phyloP scores from a whole-genome alignment of 92 coral and sea anemone species.

The Umimayanthus chanpuru region DNA sequence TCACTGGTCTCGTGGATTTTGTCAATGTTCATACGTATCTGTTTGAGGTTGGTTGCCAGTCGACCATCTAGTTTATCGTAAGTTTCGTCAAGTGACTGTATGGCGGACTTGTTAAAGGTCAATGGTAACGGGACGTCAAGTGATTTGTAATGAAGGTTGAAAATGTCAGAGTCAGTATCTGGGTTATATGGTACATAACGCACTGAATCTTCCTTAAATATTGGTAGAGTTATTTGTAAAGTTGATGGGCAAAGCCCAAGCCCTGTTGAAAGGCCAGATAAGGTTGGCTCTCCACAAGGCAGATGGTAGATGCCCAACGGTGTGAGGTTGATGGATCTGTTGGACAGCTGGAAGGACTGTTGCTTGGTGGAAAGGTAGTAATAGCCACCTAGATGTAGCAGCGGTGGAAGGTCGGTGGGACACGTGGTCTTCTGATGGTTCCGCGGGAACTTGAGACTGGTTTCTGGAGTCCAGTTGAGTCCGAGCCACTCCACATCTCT shows the following conservation, averaged over 20 bases:
- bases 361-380: slow-evolving; percentile 23
- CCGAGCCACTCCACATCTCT: slow-evolving; percentile 39
- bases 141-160: not conserved
- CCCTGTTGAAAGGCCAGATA: slow-evolving; percentile 1
- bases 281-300: not conserved
- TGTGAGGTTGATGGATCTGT: not conserved
- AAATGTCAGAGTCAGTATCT: not conserved
- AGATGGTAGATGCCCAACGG: slow-evolving; percentile 4
- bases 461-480: slow-evolving; percentile 31
- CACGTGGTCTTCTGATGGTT: slow-evolving; percentile 14
- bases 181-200: not conserved
- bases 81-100: not conserved
- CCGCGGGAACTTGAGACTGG: not conserved
- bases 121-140: slow-evolving; percentile 14
- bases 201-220: not conserved
- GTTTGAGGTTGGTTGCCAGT: too few relatives aligned
- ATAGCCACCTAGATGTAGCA: not conserved
- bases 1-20: too few relatives aligned
- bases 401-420: not conserved
- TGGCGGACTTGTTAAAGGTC: slow-evolving; percentile 9
- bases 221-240: not conserved
- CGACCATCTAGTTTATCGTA: too few relatives aligned
- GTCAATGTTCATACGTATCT: too few relatives aligned
- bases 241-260: slow-evolving; percentile 4
- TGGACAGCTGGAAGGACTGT: slow-evolving; percentile 7